These are phyloP conservation scores for Sardina pilchardus DNA, from an alignment of 2,113 vertebrate genomes.

Conservation along the genomic window DNA sequence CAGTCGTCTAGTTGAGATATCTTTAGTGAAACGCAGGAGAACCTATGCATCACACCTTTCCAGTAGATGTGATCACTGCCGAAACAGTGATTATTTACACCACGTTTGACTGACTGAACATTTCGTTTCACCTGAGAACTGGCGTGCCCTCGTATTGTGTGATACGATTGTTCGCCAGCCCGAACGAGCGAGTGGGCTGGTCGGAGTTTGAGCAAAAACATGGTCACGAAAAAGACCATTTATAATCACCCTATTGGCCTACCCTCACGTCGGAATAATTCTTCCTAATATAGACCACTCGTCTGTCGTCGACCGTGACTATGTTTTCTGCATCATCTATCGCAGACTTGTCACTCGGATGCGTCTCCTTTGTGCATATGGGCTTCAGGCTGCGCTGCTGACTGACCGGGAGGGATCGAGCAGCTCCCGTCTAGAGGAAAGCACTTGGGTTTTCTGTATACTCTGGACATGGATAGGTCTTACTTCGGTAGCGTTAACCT, in stretches of 20 bases:
- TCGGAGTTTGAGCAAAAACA: conserved; percentile 56
- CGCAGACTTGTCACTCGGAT: conserved; percentile 52
- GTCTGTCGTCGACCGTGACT: conserved; percentile 35
- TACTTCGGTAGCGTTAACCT: neutral
- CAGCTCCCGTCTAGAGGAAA: conserved; percentile 32
- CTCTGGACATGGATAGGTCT: neutral
- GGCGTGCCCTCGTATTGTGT: conserved; percentile 50
- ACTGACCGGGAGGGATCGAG: conserved; percentile 53
- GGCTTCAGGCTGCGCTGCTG: conserved; percentile 50
- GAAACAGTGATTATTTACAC: conserved; percentile 10
- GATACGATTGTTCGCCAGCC: conserved; percentile 51
- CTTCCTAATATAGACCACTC: conserved; percentile 21
- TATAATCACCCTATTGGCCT: conserved; percentile 14
- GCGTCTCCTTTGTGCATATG: conserved; percentile 57
- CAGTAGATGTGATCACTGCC: conserved; percentile 20
- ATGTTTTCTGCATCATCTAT: conserved; percentile 47
- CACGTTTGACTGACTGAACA: conserved; percentile 40
- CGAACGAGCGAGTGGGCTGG: conserved; percentile 47
- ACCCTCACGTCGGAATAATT: conserved; percentile 3
- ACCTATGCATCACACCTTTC: conserved; percentile 25
- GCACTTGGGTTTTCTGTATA: neutral
- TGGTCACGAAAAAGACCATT: conserved; percentile 13
- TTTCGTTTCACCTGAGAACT: conserved; percentile 58
- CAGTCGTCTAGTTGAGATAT: conserved; percentile 39
- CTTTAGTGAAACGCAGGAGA: conserved; percentile 1